Conservation (phyloP, 1,140 invertebrate genomes). For the Drosophila persimilis region DNA sequence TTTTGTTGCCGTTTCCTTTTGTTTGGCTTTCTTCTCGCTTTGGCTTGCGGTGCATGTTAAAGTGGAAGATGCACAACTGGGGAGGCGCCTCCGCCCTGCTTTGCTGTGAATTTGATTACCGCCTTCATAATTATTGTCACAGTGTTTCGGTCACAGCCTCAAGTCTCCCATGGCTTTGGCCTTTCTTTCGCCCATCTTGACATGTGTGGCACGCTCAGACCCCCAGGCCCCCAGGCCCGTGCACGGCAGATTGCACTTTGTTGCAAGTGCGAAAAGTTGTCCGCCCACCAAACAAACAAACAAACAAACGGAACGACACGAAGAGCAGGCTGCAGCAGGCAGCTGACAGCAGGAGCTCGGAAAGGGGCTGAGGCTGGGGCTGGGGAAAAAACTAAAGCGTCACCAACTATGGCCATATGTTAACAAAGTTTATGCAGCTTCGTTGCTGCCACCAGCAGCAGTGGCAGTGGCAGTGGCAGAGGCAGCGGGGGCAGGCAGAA, state of each 20-base stretch:
- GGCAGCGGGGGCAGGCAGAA: background rate
- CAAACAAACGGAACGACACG: constrained; percentile 44
- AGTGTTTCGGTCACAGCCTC: constrained; percentile 28
- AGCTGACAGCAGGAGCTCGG: constrained; percentile 36
- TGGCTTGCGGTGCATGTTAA: constrained; percentile 67
- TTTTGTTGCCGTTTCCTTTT: constrained; percentile 73
- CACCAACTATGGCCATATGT: constrained; percentile 62
- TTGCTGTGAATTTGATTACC: constrained; percentile 71
- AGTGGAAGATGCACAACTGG: constrained; percentile 54
- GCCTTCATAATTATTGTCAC: constrained; percentile 74
- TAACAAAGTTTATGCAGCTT: constrained; percentile 71
- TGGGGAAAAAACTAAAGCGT: constrained; percentile 37
- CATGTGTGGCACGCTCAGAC: constrained; percentile 36
- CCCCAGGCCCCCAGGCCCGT: background rate
- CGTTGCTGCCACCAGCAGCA: constrained; percentile 36
- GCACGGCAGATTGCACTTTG: constrained; percentile 60
- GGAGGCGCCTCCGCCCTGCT: constrained; percentile 7
- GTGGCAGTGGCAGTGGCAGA: background rate
- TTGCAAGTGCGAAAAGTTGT: constrained; percentile 70
- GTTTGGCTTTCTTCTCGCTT: constrained; percentile 53
- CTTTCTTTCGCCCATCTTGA: constrained; percentile 41
- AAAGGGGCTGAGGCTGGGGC: constrained; percentile 22
- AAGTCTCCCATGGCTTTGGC: constrained; percentile 38
- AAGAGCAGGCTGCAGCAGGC: constrained; percentile 19
- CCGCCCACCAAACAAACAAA: constrained; percentile 45